These are phyloP conservation scores for Macrobrachium nipponense DNA, from an alignment of 1,140 invertebrate species.

Conservation along the genomic window DNA sequence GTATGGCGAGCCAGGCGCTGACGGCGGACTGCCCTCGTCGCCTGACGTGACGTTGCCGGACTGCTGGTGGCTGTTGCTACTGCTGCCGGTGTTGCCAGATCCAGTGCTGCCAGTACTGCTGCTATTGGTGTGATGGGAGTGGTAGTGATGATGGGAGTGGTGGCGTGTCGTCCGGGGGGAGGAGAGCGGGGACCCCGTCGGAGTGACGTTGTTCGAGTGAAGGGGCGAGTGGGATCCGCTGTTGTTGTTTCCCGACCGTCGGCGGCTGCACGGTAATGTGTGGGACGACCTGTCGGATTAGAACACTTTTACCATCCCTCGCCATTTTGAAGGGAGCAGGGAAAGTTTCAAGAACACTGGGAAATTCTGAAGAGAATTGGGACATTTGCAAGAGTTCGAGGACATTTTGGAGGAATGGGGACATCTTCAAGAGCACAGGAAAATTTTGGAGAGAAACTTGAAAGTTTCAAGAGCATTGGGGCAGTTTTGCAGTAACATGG, in stretches of 20 bases:
- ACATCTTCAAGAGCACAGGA: too few relatives aligned
- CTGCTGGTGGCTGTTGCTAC: slow-evolving; percentile 63
- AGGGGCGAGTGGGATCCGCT: slow-evolving; percentile 57
- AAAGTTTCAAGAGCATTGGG: too few relatives aligned
- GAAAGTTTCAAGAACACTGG: too few relatives aligned
- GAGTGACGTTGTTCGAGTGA: slow-evolving; percentile 66
- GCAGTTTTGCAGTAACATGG: too few relatives aligned
- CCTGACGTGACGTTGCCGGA: slow-evolving; percentile 40
- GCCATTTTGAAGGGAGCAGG: too few relatives aligned
- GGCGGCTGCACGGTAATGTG: slow-evolving; percentile 57
- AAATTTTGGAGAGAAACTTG: too few relatives aligned
- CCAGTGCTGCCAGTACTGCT: slow-evolving; percentile 67
- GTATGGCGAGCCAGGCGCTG: slow-evolving; percentile 62
- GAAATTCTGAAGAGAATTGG: too few relatives aligned
- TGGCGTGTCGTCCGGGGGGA: slow-evolving; percentile 66
- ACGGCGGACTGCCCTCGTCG: slow-evolving; percentile 55
- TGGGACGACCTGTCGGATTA: slow-evolving; percentile 47
- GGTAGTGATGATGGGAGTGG: slow-evolving; percentile 50
- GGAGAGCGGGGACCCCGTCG: slow-evolving; percentile 68
- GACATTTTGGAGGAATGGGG: too few relatives aligned
- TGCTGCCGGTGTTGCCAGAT: slow-evolving; percentile 48
- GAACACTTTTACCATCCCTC: too few relatives aligned
- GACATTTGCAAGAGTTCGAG: too few relatives aligned
- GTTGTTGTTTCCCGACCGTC: slow-evolving; percentile 57
- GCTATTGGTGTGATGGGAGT: slow-evolving; percentile 66